Evolutionary conservation across 92 coral and sea anemone species (phyloP).

Genomic region (Ricordea florida): DNA sequence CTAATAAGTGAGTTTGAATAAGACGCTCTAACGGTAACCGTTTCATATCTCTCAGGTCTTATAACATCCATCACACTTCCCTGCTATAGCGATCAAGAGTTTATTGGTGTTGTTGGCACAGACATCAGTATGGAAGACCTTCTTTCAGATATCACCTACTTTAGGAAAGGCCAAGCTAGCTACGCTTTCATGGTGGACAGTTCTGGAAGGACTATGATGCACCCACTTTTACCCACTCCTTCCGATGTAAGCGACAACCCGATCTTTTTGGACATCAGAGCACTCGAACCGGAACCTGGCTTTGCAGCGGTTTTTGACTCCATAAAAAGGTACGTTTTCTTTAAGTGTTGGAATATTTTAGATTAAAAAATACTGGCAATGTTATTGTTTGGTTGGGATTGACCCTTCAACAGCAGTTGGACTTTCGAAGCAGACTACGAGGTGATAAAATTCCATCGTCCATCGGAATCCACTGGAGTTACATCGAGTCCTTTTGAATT

Average conservation of each 20-base stretch:
- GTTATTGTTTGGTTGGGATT: too few relatives aligned
- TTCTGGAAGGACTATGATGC: constrained; percentile 63
- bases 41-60: constrained; percentile 41
- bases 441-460: too few relatives aligned
- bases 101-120: constrained; percentile 71
- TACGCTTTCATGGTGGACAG: constrained; percentile 69
- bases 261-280: constrained; percentile 55
- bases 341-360: background rate
- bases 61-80: constrained; percentile 61
- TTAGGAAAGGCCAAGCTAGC: constrained; percentile 58
- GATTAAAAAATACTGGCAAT: too few relatives aligned
- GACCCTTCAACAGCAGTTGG: too few relatives aligned
- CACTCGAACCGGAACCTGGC: constrained; percentile 40
- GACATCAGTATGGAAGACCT: constrained; percentile 64
- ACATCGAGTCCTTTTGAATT: too few relatives aligned
- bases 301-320: constrained; percentile 38
- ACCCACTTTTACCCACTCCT: constrained; percentile 66
- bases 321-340: constrained; percentile 38
- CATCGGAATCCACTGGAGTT: too few relatives aligned
- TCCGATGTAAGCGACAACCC: constrained; percentile 43
- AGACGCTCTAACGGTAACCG: background rate
- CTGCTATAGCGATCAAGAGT: constrained; percentile 44
- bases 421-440: too few relatives aligned
- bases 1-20: too few relatives aligned
- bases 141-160: constrained; percentile 60